These are phyloP conservation scores for Ostrea edulis DNA, from an alignment of 1,140 invertebrate genomes.

Conservation along the genomic window DNA sequence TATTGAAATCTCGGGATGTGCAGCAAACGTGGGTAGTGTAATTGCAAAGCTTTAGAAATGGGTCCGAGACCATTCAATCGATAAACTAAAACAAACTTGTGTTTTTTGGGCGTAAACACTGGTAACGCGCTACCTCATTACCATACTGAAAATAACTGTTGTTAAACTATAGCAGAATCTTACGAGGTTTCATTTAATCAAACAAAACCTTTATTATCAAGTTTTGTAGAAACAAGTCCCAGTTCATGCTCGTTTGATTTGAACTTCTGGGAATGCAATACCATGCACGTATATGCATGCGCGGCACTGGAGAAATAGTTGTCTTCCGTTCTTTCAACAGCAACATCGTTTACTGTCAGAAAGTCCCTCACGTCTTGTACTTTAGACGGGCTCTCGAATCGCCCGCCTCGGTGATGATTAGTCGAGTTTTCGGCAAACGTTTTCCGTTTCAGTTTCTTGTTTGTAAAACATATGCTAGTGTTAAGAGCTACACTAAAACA, in stretches of 20 bases:
- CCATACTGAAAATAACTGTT: not conserved
- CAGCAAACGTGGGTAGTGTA: not conserved
- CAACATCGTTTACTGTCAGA: not conserved
- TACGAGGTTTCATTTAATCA: too few relatives aligned
- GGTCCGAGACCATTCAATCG: not conserved
- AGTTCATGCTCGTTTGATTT: too few relatives aligned
- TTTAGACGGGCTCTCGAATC: not conserved
- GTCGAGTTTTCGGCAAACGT: constrained; percentile 33
- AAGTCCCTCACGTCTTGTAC: not conserved
- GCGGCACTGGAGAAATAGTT: not conserved
- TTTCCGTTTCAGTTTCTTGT: constrained; percentile 51
- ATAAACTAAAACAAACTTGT: not conserved
- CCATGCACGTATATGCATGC: too few relatives aligned
- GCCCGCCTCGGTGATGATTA: constrained; percentile 21
- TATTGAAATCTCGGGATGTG: not conserved
- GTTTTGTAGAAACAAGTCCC: too few relatives aligned
- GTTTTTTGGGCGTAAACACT: not conserved
- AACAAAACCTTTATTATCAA: too few relatives aligned
- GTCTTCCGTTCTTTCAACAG: not conserved
- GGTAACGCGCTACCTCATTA: not conserved
- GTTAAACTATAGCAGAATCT: too few relatives aligned
- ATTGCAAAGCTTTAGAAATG: not conserved
- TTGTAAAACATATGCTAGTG: constrained; percentile 51
- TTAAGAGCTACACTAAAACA: constrained; percentile 49
- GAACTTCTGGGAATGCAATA: too few relatives aligned